Evolutionary conservation across 2,113 vertebrate species (phyloP).

Genomic region (Strix uralensis): DNA sequence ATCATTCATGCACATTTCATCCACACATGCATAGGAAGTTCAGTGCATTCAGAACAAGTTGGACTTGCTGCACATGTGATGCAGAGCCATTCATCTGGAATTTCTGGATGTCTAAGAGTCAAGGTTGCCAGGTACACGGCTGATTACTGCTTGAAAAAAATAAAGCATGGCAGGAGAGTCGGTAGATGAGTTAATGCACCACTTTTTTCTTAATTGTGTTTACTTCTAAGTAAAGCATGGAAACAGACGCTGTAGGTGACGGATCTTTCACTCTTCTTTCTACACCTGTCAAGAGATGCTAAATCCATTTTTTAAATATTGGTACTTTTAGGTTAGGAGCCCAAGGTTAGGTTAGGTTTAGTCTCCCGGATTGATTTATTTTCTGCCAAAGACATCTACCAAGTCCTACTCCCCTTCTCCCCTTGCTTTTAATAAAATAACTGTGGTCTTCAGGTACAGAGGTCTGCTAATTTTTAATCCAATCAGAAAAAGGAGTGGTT

Average conservation of each 20-base stretch:
- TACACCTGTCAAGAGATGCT: not conserved
- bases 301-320: not conserved
- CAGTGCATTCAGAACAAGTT: not conserved
- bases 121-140: not conserved
- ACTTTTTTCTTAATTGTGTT: not conserved
- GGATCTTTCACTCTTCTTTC: not conserved
- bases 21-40: not conserved
- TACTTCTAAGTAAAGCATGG: not conserved
- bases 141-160: not conserved
- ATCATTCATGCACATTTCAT: not conserved
- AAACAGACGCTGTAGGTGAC: not conserved
- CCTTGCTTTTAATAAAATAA: not conserved
- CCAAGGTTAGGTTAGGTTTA: not conserved
- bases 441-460: not conserved
- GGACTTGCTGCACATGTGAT: not conserved
- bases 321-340: not conserved
- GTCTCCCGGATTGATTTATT: not conserved
- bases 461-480: not conserved
- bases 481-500: not conserved
- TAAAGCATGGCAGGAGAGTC: not conserved
- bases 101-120: not conserved
- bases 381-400: not conserved
- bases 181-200: not conserved
- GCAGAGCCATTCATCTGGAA: not conserved
- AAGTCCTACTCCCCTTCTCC: not conserved